phyloP scores from a whole-genome alignment of 2,113 vertebrate species.

The Corythornis vintsioides region DNA sequence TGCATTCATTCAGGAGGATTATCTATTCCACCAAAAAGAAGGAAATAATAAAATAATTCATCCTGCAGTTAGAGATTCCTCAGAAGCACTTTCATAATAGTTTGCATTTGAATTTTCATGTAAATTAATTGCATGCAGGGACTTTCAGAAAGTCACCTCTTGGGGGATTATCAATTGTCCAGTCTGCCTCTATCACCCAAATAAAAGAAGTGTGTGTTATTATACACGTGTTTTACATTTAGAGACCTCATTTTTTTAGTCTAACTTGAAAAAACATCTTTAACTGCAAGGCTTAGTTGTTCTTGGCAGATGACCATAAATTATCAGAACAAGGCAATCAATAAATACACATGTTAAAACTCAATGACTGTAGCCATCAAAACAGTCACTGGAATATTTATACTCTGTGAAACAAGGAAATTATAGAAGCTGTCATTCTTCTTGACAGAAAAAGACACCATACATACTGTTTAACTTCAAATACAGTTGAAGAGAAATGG shows the following conservation, averaged over 20 bases:
- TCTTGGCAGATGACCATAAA: slow-evolving; percentile 61
- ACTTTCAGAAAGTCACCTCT: background rate
- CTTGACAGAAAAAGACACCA: slow-evolving; percentile 65
- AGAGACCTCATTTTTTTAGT: background rate
- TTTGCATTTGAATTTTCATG: background rate
- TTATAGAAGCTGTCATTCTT: slow-evolving; percentile 67
- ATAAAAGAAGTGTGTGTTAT: background rate
- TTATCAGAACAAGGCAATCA: slow-evolving; percentile 61
- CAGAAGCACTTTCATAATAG: background rate
- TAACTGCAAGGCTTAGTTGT: slow-evolving; percentile 29
- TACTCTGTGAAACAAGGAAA: slow-evolving; percentile 53
- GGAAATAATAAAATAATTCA: too few relatives aligned
- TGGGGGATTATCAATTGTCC: background rate
- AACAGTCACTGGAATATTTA: slow-evolving; percentile 64
- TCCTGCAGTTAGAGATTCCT: background rate
- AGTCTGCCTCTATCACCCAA: background rate
- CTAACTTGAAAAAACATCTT: slow-evolving; percentile 24
- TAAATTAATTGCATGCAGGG: slow-evolving; percentile 1
- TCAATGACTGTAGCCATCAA: slow-evolving; percentile 51
- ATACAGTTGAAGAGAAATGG: slow-evolving; percentile 52
- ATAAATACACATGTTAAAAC: slow-evolving; percentile 64
- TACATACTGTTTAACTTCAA: slow-evolving; percentile 65
- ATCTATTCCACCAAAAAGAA: background rate
- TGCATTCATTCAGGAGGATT: background rate
- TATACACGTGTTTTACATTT: background rate